phyloP scores from a whole-genome alignment of 2,888 invertebrate species.

The Eueremaeus valkanovi region DNA sequence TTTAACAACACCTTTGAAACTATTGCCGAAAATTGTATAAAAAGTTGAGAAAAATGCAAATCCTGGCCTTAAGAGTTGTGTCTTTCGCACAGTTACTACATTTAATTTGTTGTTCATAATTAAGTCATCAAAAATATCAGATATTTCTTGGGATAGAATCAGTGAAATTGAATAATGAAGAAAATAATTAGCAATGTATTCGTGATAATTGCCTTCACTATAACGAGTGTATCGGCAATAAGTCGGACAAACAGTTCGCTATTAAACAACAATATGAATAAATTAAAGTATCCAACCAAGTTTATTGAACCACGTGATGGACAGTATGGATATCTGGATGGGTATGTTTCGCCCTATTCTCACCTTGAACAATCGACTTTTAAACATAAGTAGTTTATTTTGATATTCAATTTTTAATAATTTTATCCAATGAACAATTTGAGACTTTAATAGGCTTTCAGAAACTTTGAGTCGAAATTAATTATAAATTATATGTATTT shows the following conservation, averaged over 20 bases:
- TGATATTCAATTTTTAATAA: neutral
- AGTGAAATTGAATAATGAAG: neutral
- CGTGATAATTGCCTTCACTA: neutral
- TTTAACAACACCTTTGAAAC: slow-evolving; percentile 14
- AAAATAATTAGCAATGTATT: neutral
- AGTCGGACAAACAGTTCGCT: neutral
- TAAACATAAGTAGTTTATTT: no score
- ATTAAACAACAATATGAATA: neutral
- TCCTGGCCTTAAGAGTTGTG: neutral
- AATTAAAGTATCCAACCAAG: neutral
- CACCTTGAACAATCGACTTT: no score
- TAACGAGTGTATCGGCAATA: neutral
- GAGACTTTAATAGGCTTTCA: neutral
- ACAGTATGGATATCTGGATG: slow-evolving; percentile 8
- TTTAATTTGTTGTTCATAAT: no score
- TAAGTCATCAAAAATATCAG: neutral
- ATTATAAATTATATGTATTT: neutral
- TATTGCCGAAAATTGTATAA: neutral
- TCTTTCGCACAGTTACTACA: neutral
- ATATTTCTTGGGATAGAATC: neutral
- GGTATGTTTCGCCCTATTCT: neutral
- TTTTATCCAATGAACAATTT: neutral
- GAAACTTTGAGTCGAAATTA: neutral
- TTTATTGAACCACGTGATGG: slow-evolving; percentile 1
- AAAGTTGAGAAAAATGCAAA: neutral